phyloP scores from a whole-genome alignment of 2,888 invertebrate genomes.

The Caenorhabditis becei region DNA sequence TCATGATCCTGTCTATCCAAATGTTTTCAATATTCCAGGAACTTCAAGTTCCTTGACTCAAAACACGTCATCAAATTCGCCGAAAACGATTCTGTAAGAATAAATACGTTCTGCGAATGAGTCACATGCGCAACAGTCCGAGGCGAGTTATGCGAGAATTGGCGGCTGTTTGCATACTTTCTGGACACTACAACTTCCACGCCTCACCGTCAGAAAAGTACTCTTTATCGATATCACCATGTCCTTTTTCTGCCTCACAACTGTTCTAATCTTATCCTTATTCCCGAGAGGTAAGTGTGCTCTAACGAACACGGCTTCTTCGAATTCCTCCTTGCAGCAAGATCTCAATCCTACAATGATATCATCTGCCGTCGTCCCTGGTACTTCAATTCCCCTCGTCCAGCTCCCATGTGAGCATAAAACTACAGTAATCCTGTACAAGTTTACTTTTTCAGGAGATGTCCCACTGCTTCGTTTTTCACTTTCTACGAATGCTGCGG shows the following conservation, averaged over 20 bases:
- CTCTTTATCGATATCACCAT: conserved; percentile 24
- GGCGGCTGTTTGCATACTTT: conserved; percentile 33
- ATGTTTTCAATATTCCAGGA: no score
- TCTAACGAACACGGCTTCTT: background rate
- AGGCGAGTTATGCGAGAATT: conserved; percentile 41
- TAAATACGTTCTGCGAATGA: conserved; percentile 25
- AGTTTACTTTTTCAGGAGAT: conserved; percentile 55
- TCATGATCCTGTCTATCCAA: no score
- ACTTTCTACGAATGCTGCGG: conserved; percentile 68
- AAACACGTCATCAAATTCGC: no score
- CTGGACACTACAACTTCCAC: conserved; percentile 43
- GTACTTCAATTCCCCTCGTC: conserved; percentile 57
- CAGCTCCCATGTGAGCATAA: conserved; percentile 57
- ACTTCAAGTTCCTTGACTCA: no score
- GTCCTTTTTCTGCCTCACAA: background rate
- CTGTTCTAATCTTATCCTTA: background rate
- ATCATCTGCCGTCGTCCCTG: conserved; percentile 59
- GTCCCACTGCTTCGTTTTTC: conserved; percentile 64
- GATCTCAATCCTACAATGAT: conserved; percentile 59
- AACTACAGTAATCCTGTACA: background rate
- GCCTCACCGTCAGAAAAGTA: conserved; percentile 23
- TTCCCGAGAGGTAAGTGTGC: conserved; percentile 4
- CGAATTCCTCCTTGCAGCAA: conserved; percentile 19
- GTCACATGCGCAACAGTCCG: conserved; percentile 51
- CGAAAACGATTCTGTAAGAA: background rate